Evolutionary conservation across 1,140 invertebrate species (phyloP).

Genomic region (Heliconius melpomene): DNA sequence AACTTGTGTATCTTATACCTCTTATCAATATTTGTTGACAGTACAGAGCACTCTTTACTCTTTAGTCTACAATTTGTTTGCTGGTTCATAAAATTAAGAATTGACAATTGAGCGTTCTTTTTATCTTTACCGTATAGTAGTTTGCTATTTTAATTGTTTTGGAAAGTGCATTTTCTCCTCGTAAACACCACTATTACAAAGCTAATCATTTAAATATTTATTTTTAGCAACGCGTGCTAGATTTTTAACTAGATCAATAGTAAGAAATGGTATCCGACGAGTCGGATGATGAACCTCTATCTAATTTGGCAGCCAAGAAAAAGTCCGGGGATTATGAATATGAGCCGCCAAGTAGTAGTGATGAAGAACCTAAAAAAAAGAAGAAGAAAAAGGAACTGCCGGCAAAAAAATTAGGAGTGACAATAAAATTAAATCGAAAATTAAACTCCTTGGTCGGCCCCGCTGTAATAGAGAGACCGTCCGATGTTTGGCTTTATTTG

Average conservation of each 20-base stretch:
- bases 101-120: background rate
- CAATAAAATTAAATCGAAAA: conserved; percentile 55
- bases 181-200: background rate
- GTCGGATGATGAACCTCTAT: conserved; percentile 75
- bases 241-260: background rate
- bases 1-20: background rate
- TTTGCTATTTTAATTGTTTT: background rate
- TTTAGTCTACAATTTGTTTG: conserved; percentile 6
- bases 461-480: conserved; percentile 59
- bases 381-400: conserved; percentile 46
- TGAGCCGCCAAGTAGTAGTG: conserved; percentile 20
- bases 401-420: conserved; percentile 52
- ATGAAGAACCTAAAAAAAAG: conserved; percentile 45
- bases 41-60: background rate
- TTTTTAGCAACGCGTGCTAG: background rate
- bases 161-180: background rate
- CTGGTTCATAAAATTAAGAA: conserved; percentile 7
- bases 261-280: conserved; percentile 66
- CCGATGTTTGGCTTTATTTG: conserved; percentile 76
- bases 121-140: background rate
- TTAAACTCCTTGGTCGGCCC: conserved; percentile 42
- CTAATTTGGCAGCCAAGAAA: conserved; percentile 70
- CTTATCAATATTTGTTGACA: background rate
- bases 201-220: background rate
- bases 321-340: conserved; percentile 42